Evolutionary conservation across 2,888 invertebrate species (phyloP), one percentile per base, ranked within the genome.

Genomic region (Eilema depressum): DNA sequence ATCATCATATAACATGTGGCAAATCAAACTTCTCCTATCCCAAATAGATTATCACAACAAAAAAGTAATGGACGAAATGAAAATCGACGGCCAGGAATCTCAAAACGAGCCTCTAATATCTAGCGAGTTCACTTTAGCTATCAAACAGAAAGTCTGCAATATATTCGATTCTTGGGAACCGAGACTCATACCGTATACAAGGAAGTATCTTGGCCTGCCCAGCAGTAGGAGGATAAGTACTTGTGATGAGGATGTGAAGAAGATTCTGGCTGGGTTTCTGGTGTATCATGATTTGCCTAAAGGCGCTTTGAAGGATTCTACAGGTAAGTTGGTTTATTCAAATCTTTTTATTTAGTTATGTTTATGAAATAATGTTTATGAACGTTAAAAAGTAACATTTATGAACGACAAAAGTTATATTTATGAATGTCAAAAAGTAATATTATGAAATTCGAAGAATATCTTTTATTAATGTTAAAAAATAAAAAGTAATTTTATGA

Each of bases 21-120:
- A 98, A 88, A 95, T 98, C 63, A 98, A 97, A 86, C 93, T 97
- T 0, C 93, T 96, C 7, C 96, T 96, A 3, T 95, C 96, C 0
- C 97, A 97, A 79, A 93, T 96, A 10, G 88, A 95, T 78, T 88
- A 89, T 78, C 86, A 93, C 89, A 87, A 89, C 83, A 80, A 74
- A 10, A 84, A 82, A 4, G 53, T 82, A 0, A 79, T 85, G 33
- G 80, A 80, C 74, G 91, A 91, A 56, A 93, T 92, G 92, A 85
- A 84, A 5, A 76, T 93, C 0, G 94, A 93, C 81, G 92, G 88
- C 0, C 86, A 87, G 8, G 92, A 92, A 11, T 20, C 70, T 0
- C 77, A 84, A 0, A 84, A 75, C 76, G 94, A 96, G 76, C 95
- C 96, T 0, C 86, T 97, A 12, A 91, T 97, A 26, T 96, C 96